A percentile compares a stretch with the other conserved stretches of the same genome.
These are phyloP conservation scores for Tylochromis polylepis DNA, from an alignment of 2,113 vertebrate genomes.

Conservation along the genomic window DNA sequence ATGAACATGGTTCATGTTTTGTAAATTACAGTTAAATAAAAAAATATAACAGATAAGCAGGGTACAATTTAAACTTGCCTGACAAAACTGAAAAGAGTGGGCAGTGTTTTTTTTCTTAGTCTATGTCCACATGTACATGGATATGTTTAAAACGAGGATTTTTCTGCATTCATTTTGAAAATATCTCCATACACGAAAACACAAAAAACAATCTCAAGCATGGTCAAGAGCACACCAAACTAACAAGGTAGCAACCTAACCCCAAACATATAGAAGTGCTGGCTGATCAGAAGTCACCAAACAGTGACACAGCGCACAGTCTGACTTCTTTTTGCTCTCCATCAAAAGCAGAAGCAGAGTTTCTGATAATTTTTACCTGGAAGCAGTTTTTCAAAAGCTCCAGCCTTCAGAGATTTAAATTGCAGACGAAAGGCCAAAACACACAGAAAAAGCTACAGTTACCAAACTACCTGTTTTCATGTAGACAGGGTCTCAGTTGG, in stretches of 20 bases:
- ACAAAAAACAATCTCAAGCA: not conserved
- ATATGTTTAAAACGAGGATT: too few relatives aligned
- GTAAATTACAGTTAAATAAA: not conserved
- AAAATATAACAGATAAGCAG: not conserved
- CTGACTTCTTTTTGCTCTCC: not conserved
- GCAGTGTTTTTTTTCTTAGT: fast-evolving
- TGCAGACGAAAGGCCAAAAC: not conserved
- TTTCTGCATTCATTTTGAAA: too few relatives aligned
- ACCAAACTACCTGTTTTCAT: not conserved
- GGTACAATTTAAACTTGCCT: not conserved
- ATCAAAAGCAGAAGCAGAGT: not conserved
- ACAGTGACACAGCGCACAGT: not conserved
- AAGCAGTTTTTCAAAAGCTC: not conserved
- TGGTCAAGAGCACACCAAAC: not conserved
- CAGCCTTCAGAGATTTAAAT: not conserved
- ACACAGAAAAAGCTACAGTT: not conserved
- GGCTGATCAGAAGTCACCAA: not conserved
- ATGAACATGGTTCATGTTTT: too few relatives aligned
- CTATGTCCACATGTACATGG: not conserved
- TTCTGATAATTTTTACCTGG: not conserved
- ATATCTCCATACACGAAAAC: not conserved
- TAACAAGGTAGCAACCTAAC: not conserved
- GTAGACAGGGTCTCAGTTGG: not conserved
- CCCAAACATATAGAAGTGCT: not conserved
- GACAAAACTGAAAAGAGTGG: not conserved